A percentile compares a stretch with the other conserved stretches of the same genome.
Evolutionary conservation across 2,888 invertebrate species (phyloP).

Genomic region (Chrysotoxum bicinctum): DNA sequence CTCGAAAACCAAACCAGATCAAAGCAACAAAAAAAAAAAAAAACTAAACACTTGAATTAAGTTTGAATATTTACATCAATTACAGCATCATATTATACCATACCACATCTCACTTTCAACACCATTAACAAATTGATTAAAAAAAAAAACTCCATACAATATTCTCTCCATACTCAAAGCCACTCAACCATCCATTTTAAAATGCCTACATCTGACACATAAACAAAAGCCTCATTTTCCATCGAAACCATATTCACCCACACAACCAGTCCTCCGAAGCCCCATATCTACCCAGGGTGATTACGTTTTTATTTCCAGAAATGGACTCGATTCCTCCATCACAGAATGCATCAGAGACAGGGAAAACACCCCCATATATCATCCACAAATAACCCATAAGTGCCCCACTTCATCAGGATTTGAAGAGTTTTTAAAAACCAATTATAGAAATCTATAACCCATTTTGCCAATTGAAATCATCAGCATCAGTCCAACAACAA

Average conservation of each 20-base stretch:
- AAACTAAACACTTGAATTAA: neutral
- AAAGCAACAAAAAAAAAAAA: neutral
- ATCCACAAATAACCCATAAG: slow-evolving; percentile 47
- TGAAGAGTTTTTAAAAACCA: slow-evolving; percentile 63
- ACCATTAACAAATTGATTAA: neutral
- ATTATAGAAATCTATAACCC: slow-evolving; percentile 65
- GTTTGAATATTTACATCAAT: slow-evolving; percentile 8
- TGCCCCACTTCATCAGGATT: slow-evolving; percentile 55
- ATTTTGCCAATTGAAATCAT: slow-evolving; percentile 66
- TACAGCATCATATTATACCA: neutral
- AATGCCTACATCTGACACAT: slow-evolving; percentile 1
- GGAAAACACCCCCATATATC: slow-evolving; percentile 9
- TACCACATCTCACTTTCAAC: neutral
- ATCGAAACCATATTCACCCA: neutral
- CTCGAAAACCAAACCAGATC: neutral
- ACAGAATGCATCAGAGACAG: neutral
- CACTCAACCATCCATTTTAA: slow-evolving; percentile 7
- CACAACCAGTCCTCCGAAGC: neutral
- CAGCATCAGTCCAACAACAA: slow-evolving; percentile 28
- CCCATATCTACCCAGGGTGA: neutral
- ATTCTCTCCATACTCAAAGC: neutral
- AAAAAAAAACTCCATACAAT: neutral
- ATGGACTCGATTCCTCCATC: neutral
- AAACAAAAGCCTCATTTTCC: slow-evolving; percentile 1
- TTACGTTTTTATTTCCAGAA: slow-evolving; percentile 11